A percentile compares a stretch with the other conserved stretches of the same genome.
These are phyloP conservation scores for Mamestra brassicae DNA, from an alignment of 2,888 invertebrate genomes.

Conservation along the genomic window DNA sequence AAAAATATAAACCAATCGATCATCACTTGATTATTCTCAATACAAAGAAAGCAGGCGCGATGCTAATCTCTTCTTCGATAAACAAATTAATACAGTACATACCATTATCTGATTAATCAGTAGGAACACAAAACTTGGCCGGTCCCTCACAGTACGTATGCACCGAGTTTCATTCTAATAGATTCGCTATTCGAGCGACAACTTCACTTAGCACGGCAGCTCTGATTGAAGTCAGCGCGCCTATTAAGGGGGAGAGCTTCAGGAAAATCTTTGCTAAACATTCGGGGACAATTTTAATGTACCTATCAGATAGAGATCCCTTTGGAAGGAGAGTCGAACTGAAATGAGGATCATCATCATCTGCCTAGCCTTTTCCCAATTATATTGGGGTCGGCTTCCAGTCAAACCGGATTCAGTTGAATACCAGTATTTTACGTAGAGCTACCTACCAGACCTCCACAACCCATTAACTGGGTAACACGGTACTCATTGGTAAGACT, in stretches of 20 bases:
- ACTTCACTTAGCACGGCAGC: slow-evolving; percentile 72
- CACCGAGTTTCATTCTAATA: slow-evolving; percentile 65
- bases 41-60: not conserved
- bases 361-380: too few relatives aligned
- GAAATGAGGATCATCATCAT: not conserved
- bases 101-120: slow-evolving; percentile 56
- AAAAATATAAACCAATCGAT: not conserved
- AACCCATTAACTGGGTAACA: too few relatives aligned
- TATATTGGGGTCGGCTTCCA: too few relatives aligned
- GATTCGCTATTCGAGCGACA: slow-evolving; percentile 66
- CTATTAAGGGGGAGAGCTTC: slow-evolving; percentile 72
- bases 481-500: too few relatives aligned
- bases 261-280: not conserved
- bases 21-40: not conserved
- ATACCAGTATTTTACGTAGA: too few relatives aligned
- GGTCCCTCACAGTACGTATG: slow-evolving; percentile 35
- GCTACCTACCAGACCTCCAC: too few relatives aligned
- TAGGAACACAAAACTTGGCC: slow-evolving; percentile 37
- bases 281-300: not conserved
- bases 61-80: not conserved
- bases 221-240: slow-evolving; percentile 74
- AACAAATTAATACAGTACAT: slow-evolving; percentile 28
- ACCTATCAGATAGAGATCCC: not conserved
- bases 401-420: too few relatives aligned
- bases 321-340: too few relatives aligned